These are phyloP conservation scores for Myotis lucifugus DNA, from an alignment of 2,113 vertebrate species.

Conservation along the genomic window DNA sequence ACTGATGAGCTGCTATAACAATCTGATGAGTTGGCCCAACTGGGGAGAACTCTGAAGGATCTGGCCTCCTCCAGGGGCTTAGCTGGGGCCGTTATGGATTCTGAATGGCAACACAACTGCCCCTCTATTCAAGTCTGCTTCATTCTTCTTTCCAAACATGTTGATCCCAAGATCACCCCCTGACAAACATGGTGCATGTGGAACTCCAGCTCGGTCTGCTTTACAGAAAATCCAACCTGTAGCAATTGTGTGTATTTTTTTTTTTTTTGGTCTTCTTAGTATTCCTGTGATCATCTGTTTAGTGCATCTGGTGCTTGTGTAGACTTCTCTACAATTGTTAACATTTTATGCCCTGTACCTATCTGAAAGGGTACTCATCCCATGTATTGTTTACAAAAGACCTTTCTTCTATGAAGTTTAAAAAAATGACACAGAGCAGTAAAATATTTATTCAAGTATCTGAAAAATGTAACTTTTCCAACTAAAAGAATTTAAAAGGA, in stretches of 20 bases:
- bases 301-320: background rate
- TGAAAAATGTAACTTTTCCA: slow-evolving; percentile 36
- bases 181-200: background rate
- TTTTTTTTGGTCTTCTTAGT: slow-evolving; percentile 31
- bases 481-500: slow-evolving; percentile 28
- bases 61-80: background rate
- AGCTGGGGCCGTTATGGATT: background rate
- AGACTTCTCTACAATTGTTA: background rate
- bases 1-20: background rate
- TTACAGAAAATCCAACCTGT: slow-evolving; percentile 27
- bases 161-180: background rate
- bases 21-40: background rate
- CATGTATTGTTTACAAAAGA: slow-evolving; percentile 30
- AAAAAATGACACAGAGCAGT: slow-evolving; percentile 29
- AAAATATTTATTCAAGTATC: background rate
- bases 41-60: slow-evolving; percentile 6
- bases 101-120: background rate
- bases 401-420: slow-evolving; percentile 21
- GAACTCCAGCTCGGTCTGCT: background rate
- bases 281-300: slow-evolving; percentile 24
- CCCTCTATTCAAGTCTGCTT: background rate
- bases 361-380: background rate
- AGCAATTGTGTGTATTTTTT: background rate
- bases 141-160: background rate
- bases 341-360: slow-evolving; percentile 34